Conservation (phyloP, 2,797 vertebrate species). For the Propithecus deckenii region DNA sequence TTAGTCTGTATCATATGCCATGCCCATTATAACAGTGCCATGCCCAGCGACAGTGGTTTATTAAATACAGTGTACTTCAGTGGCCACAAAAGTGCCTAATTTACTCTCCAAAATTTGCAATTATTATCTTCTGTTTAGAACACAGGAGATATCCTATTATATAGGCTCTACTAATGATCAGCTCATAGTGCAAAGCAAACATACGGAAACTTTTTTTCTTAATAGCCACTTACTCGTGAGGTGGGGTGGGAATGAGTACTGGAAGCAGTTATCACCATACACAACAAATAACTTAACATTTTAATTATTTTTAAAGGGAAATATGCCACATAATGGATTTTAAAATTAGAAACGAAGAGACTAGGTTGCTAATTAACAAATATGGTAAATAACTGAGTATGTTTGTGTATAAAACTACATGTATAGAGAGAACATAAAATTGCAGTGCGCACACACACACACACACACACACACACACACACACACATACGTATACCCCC, state of each 20-base stretch:
- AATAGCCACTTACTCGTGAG: neutral
- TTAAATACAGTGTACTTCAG: neutral
- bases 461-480: accelerated
- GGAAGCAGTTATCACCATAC: neutral
- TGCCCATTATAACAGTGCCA: neutral
- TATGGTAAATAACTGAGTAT: neutral
- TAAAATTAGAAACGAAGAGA: neutral
- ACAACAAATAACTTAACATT: neutral
- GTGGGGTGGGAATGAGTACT: neutral
- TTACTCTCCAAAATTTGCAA: neutral
- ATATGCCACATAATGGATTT: neutral
- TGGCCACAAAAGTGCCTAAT: neutral
- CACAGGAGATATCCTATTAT: neutral
- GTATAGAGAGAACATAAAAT: neutral
- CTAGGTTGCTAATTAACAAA: neutral
- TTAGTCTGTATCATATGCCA: neutral
- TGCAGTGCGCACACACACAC: accelerated
- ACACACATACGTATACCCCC: too few species aligned
- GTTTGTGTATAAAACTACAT: neutral
- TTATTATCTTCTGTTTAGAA: neutral
- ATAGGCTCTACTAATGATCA: neutral
- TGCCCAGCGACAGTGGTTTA: neutral
- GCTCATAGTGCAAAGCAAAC: neutral
- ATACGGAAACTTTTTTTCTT: neutral
- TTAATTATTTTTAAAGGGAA: slow-evolving; percentile 26